Conservation (phyloP, 2,113 vertebrate genomes). For the Columbina picui region DNA sequence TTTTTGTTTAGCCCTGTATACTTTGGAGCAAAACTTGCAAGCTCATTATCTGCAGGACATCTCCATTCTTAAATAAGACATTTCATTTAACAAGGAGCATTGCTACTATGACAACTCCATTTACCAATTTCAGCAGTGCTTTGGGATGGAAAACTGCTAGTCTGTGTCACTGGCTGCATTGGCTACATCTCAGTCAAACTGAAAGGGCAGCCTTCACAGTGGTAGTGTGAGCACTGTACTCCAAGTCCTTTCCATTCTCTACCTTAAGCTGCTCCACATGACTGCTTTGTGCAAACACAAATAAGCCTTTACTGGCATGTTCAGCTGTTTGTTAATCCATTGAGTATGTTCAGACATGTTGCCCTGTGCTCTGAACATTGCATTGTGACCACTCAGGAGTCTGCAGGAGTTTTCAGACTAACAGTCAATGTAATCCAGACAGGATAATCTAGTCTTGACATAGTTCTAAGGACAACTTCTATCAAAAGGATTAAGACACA, state of each 20-base stretch:
- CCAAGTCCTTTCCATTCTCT: not conserved
- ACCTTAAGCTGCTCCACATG: fast-evolving
- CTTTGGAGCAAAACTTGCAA: not conserved
- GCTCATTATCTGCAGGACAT: not conserved
- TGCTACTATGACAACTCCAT: not conserved
- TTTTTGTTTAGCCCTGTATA: not conserved
- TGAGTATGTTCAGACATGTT: fast-evolving
- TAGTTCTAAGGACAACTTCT: not conserved
- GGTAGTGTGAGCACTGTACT: fast-evolving
- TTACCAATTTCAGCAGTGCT: not conserved
- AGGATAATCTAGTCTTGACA: fast-evolving
- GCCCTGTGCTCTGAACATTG: not conserved
- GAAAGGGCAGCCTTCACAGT: fast-evolving
- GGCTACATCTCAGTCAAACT: not conserved
- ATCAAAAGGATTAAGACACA: not conserved
- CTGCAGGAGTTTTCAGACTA: not conserved
- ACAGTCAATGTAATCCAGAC: fast-evolving
- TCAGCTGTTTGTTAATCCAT: not conserved
- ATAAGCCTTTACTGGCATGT: not conserved
- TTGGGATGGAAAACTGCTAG: not conserved
- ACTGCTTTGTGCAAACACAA: not conserved
- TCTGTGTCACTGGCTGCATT: fast-evolving
- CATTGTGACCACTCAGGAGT: not conserved
- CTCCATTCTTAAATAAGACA: not conserved
- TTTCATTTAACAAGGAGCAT: not conserved